These are phyloP conservation scores for Neoarius graeffei DNA, from an alignment of 2,113 vertebrate species.

Conservation along the genomic window DNA sequence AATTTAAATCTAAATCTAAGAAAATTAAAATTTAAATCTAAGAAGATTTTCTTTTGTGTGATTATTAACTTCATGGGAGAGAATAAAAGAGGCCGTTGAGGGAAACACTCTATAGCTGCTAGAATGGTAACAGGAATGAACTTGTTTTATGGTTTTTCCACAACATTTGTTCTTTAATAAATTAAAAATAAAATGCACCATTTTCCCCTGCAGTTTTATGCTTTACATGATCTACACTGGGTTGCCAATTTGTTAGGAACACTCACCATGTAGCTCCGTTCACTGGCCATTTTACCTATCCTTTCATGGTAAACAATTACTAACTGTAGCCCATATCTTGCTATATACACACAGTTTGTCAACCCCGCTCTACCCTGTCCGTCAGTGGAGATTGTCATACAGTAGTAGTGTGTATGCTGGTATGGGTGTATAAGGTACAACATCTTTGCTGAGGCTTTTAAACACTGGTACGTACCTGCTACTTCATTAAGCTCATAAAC, in stretches of 20 bases:
- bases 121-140: too few species aligned
- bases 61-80: too few species aligned
- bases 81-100: too few species aligned
- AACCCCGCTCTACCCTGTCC: not conserved
- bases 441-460: not conserved
- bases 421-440: not conserved
- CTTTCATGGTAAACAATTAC: not conserved
- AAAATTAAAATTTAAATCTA: too few species aligned
- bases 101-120: too few species aligned
- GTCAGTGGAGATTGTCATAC: not conserved
- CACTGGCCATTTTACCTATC: not conserved
- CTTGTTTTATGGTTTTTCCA: too few species aligned
- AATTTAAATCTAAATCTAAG: too few species aligned
- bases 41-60: too few species aligned
- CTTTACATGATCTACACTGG: not conserved
- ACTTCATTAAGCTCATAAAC: not conserved
- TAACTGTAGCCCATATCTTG: not conserved
- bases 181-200: too few species aligned
- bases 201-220: too few species aligned
- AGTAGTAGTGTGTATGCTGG: not conserved
- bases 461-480: not conserved
- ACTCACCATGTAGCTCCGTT: not conserved
- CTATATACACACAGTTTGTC: not conserved
- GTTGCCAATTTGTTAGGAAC: not conserved
- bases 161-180: too few species aligned